Conservation (phyloP, 2,113 vertebrate genomes). For the Xiphophorus couchianus region DNA sequence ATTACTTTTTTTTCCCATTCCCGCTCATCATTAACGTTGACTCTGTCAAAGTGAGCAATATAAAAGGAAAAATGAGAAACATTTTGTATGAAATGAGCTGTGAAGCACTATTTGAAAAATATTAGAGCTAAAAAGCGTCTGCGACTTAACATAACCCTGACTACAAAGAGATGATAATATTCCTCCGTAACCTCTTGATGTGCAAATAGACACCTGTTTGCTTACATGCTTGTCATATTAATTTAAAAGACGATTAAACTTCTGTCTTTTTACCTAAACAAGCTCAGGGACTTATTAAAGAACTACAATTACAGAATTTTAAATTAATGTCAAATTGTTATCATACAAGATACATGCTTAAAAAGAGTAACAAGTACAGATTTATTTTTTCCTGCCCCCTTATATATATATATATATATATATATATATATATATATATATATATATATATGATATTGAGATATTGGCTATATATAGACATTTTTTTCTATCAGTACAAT, state of each 20-base stretch:
- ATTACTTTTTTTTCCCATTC: background rate
- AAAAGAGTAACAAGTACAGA: background rate
- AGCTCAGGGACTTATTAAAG: background rate
- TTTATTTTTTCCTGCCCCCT: no score
- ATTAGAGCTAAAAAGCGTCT: background rate
- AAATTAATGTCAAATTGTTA: background rate
- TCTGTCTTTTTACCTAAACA: background rate
- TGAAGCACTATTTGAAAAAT: background rate
- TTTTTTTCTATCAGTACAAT: no score
- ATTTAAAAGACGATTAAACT: background rate
- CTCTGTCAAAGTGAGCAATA: background rate
- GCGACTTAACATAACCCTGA: background rate
- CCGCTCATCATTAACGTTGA: background rate
- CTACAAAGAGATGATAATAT: slow-evolving; percentile 2
- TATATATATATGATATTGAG: no score
- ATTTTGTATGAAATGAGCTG: background rate
- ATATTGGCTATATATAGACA: background rate
- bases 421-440: no score
- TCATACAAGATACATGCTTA: background rate
- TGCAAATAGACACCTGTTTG: slow-evolving; percentile 12
- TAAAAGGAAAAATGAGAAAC: background rate
- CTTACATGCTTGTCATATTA: slow-evolving; percentile 7
- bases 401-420: no score
- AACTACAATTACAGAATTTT: background rate
- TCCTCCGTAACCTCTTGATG: slow-evolving; percentile 7